phyloP scores from a whole-genome alignment of 2,113 vertebrate species.

The Thalassoma bifasciatum region DNA sequence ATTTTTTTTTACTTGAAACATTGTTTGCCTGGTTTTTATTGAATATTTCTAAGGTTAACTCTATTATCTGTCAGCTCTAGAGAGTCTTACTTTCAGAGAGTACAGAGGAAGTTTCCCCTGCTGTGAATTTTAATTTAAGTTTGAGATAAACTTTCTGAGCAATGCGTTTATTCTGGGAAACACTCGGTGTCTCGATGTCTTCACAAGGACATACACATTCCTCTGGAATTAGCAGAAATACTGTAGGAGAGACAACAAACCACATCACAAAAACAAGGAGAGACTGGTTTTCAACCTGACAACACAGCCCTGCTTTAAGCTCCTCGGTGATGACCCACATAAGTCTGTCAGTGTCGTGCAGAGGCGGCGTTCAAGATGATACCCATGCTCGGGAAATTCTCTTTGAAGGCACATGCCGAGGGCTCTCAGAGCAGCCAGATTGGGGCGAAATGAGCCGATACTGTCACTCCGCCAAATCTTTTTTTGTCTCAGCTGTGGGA shows the following conservation, averaged over 20 bases:
- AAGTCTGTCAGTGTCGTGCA: slow-evolving; percentile 72
- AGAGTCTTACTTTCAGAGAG: background rate
- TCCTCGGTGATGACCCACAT: slow-evolving; percentile 77
- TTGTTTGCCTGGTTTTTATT: background rate
- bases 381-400: slow-evolving; percentile 70
- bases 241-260: slow-evolving; percentile 28
- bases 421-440: slow-evolving; percentile 54
- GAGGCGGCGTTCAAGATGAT: slow-evolving; percentile 70
- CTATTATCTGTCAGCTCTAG: background rate
- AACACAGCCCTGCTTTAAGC: slow-evolving; percentile 55
- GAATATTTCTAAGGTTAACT: background rate
- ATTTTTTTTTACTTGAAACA: background rate
- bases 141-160: background rate
- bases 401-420: slow-evolving; percentile 72
- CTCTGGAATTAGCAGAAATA: slow-evolving; percentile 23
- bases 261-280: slow-evolving; percentile 26
- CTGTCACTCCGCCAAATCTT: slow-evolving; percentile 58
- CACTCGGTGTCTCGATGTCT: background rate
- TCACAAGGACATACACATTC: background rate
- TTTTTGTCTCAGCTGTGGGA: slow-evolving; percentile 45
- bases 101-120: background rate
- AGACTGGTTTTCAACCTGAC: slow-evolving; percentile 59
- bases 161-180: slow-evolving; percentile 21
- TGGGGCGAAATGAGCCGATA: slow-evolving; percentile 43
- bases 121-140: slow-evolving; percentile 4